phyloP scores from a whole-genome alignment of 2,888 invertebrate species.

The Ceratothoa steindachneri region DNA sequence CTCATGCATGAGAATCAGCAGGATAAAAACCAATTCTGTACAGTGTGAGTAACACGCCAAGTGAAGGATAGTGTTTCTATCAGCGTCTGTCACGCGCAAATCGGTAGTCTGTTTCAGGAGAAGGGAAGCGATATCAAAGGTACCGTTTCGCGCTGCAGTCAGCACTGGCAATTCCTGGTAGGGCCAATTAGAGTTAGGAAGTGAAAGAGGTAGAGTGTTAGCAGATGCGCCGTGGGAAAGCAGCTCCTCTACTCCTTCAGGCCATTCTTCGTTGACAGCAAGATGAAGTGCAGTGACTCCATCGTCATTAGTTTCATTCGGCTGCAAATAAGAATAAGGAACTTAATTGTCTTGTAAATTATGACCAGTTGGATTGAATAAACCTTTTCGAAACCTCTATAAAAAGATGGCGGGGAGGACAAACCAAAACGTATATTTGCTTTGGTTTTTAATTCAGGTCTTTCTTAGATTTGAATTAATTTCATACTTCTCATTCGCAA shows the following conservation, averaged over 20 bases:
- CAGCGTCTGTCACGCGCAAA: constrained; percentile 54
- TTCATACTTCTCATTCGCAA: no score
- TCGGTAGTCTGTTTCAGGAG: constrained; percentile 55
- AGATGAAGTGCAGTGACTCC: constrained; percentile 58
- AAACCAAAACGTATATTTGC: no score
- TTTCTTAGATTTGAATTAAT: no score
- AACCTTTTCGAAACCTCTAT: no score
- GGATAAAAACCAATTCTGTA: not conserved
- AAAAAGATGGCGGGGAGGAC: no score
- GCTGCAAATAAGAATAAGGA: not conserved
- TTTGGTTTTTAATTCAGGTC: no score
- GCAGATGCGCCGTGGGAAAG: constrained; percentile 56
- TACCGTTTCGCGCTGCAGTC: constrained; percentile 57
- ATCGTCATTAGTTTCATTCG: not conserved
- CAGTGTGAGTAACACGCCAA: constrained; percentile 52
- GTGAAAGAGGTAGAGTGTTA: constrained; percentile 49
- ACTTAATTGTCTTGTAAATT: no score
- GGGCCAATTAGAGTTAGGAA: constrained; percentile 54
- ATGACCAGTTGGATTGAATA: no score
- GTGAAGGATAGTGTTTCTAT: constrained; percentile 59
- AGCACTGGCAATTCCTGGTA: constrained; percentile 59
- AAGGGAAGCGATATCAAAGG: constrained; percentile 59
- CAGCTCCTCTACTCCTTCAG: constrained; percentile 56
- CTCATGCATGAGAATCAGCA: no score
- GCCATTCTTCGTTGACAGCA: constrained; percentile 56